Evolutionary conservation across 2,888 invertebrate species (phyloP), one percentile per base, ranked within the genome.

Genomic region (Axea sp.): DNA sequence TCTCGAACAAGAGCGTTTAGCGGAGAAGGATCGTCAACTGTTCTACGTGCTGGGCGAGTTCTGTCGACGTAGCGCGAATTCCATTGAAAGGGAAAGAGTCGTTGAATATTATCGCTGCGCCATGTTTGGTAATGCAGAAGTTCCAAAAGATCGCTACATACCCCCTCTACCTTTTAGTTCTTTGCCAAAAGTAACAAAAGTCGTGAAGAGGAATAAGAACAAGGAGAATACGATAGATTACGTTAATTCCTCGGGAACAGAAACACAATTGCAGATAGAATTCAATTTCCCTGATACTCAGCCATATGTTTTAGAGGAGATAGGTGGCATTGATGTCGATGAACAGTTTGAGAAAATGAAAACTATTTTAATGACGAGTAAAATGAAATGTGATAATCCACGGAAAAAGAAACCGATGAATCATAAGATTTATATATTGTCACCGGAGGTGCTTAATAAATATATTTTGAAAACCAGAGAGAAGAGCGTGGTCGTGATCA

Each of bases 151-250:
- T 0, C 76, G 47, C 9, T 84, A 80, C 33, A 62, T 81, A 57
- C 83, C 84, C n/a, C 81, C 84, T 5, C 49, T 76, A 19, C 84
- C 84, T 0, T 85, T 80, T 7, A 8, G 17, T 4, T 19, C 14
- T 5, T 8, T 33, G 5, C 2, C 45, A 0, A 60, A 60, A 12
- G 35, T 19, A 5, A 6, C 19, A 19, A 39, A 22, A 11, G 8
- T 1, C 3, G 1, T n/a, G 0, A 43, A 43, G 5, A 28, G 11
- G n/a, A 15, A 12, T 2, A 39, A 12, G 2, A 19, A 9, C 5
- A 8, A 3, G 1, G 15, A 3, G 1, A 30, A 26, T 6, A 19
- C 49, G 0, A 71, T 71, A 5, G 60, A 67, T 8, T 71, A 62
- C 9, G 4, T 39, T 0, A 9, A 14, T 1, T 8, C 39, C 2